Percentiles rank a stretch among this genome's conserved stretches.
Conservation (phyloP, 2,888 invertebrate species). For the Piscicola geometra region DNA sequence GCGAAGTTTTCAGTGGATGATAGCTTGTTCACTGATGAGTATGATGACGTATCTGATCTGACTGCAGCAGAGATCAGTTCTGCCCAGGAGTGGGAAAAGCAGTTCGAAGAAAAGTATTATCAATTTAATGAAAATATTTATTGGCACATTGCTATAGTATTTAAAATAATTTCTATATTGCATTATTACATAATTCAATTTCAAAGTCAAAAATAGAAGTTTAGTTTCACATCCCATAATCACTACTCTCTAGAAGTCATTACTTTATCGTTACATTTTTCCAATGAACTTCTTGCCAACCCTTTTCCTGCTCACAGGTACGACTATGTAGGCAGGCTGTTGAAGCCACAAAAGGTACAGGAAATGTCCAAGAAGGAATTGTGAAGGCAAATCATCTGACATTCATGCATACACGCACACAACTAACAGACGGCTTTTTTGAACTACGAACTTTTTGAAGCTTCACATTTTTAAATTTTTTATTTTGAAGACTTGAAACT, state of each 20-base stretch:
- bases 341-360: constrained; percentile 16
- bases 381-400: too few relatives aligned
- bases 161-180: neutral
- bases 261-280: neutral
- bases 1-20: constrained; percentile 81
- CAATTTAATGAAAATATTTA: neutral
- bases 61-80: constrained; percentile 89
- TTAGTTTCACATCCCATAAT: neutral
- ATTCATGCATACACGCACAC: too few relatives aligned
- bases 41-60: constrained; percentile 91
- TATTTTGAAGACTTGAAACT: too few relatives aligned
- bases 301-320: too few relatives aligned
- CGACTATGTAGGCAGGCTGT: constrained; percentile 12
- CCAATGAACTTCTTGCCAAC: neutral
- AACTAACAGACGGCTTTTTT: too few relatives aligned
- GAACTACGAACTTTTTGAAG: too few relatives aligned
- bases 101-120: constrained; percentile 62
- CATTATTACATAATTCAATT: too few relatives aligned
- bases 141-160: neutral
- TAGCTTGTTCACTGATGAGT: constrained; percentile 67
- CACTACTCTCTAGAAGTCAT: neutral
- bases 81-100: constrained; percentile 92
- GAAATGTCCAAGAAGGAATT: too few relatives aligned
- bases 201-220: too few relatives aligned
- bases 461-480: too few relatives aligned